A percentile compares a stretch with the other conserved stretches of the same genome.
phyloP scores from a whole-genome alignment of 2,113 vertebrate species.

The Hippocampus mohnikei region DNA sequence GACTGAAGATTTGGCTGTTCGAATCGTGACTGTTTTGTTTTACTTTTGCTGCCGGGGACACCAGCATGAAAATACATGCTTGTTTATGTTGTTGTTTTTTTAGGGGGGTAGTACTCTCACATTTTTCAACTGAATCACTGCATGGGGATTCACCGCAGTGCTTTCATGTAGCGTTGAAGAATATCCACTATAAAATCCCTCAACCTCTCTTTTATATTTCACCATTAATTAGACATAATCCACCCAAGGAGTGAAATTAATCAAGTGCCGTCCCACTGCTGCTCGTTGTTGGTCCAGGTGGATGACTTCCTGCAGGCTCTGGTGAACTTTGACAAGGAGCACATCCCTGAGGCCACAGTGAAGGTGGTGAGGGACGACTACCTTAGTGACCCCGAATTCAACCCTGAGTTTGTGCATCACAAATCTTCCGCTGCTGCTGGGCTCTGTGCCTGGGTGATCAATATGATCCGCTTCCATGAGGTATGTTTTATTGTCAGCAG shows the following conservation, averaged over 20 bases:
- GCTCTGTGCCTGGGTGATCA: constrained; percentile 73
- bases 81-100: too few species aligned
- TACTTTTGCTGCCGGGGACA: too few species aligned
- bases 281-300: constrained; percentile 44
- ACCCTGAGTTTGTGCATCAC: constrained; percentile 74
- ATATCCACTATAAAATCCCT: too few species aligned
- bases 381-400: constrained; percentile 76
- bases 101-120: too few species aligned
- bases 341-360: constrained; percentile 67
- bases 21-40: too few species aligned
- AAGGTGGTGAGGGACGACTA: constrained; percentile 71
- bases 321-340: constrained; percentile 78
- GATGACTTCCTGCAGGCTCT: constrained; percentile 73
- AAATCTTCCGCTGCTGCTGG: constrained; percentile 75
- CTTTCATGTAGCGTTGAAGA: too few species aligned
- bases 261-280: neutral
- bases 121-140: neutral
- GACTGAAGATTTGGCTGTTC: too few species aligned
- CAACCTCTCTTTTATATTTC: neutral
- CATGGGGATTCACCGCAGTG: neutral
- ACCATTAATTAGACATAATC: neutral
- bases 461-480: constrained; percentile 75
- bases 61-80: too few species aligned
- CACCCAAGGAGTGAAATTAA: neutral
- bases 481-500: constrained; percentile 18